phyloP scores from a whole-genome alignment of 1,140 invertebrate genomes.

The Drosophila tropicalis region DNA sequence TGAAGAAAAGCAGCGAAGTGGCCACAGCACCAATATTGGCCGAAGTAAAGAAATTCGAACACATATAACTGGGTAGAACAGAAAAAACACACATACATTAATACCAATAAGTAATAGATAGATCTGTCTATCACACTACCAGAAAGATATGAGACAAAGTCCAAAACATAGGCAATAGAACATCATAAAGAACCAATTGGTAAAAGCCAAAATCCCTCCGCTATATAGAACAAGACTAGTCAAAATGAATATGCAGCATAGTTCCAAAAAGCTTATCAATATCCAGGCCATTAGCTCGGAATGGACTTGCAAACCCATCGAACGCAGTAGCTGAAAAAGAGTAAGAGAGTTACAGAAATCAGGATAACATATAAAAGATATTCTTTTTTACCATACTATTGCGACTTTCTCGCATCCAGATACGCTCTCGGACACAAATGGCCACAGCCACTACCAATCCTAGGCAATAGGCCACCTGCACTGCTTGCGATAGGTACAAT shows the following conservation, averaged over 20 bases:
- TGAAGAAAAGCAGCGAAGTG: conserved; percentile 86
- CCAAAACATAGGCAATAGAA: conserved; percentile 85
- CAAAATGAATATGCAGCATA: conserved; percentile 84
- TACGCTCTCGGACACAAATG: conserved; percentile 86
- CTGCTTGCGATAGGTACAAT: conserved; percentile 86
- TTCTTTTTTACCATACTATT: conserved; percentile 85
- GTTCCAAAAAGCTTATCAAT: conserved; percentile 84
- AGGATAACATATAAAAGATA: not conserved
- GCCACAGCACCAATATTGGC: conserved; percentile 87
- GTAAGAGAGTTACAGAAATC: not conserved
- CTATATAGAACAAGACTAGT: conserved; percentile 84
- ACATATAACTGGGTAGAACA: conserved; percentile 85
- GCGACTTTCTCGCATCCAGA: conserved; percentile 87
- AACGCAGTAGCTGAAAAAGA: conserved; percentile 85
- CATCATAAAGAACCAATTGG: conserved; percentile 85
- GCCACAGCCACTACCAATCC: conserved; percentile 86
- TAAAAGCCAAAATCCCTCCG: conserved; percentile 85
- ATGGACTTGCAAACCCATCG: conserved; percentile 87
- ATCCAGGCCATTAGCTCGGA: conserved; percentile 87
- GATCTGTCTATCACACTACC: conserved; percentile 82
- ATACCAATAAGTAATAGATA: not conserved
- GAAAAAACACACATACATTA: conserved; percentile 50
- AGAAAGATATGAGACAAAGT: conserved; percentile 86
- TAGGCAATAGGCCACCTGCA: conserved; percentile 87
- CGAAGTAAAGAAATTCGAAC: conserved; percentile 86